A percentile compares a stretch with the other conserved stretches of the same genome.
Evolutionary conservation across 2,888 invertebrate species (phyloP).

Genomic region (Conchocele bisecta): DNA sequence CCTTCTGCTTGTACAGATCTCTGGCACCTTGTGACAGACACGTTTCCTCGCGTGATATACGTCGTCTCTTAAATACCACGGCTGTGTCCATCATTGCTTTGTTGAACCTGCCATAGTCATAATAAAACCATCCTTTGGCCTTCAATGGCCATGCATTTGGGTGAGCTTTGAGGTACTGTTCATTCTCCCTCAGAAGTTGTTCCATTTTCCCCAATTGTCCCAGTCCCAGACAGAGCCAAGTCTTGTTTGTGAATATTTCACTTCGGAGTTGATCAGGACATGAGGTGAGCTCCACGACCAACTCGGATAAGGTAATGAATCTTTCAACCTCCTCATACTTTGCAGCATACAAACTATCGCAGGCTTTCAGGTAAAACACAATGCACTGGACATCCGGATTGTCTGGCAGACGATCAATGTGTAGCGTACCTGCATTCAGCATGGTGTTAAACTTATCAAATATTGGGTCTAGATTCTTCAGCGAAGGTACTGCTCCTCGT

Average conservation of each 20-base stretch:
- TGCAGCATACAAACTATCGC: conserved; percentile 5
- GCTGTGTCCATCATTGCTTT: not conserved
- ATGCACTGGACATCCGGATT: conserved; percentile 8
- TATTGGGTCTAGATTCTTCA: not conserved
- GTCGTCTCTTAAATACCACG: not conserved
- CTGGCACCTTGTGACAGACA: too few species aligned
- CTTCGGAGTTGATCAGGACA: conserved; percentile 1
- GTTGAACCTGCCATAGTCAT: conserved; percentile 2
- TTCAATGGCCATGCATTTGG: conserved; percentile 3
- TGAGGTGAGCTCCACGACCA: not conserved
- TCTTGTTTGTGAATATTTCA: conserved; percentile 9
- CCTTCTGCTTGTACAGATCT: not conserved
- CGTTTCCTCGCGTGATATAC: not conserved
- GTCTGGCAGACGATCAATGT: not conserved
- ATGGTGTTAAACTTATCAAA: conserved; percentile 11
- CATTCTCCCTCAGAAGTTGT: not conserved
- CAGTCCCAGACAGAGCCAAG: conserved; percentile 2
- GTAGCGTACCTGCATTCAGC: conserved; percentile 4
- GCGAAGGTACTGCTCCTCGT: too few species aligned
- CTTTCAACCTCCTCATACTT: not conserved
- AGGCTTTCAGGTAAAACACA: conserved; percentile 3
- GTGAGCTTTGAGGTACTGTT: not conserved
- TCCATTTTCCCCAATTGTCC: conserved; percentile 6
- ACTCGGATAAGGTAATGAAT: not conserved
- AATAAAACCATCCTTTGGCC: conserved; percentile 16